Base-by-base conservation (phyloP, 2,888 invertebrate genomes). In the Parthenolecanium corni region DNA sequence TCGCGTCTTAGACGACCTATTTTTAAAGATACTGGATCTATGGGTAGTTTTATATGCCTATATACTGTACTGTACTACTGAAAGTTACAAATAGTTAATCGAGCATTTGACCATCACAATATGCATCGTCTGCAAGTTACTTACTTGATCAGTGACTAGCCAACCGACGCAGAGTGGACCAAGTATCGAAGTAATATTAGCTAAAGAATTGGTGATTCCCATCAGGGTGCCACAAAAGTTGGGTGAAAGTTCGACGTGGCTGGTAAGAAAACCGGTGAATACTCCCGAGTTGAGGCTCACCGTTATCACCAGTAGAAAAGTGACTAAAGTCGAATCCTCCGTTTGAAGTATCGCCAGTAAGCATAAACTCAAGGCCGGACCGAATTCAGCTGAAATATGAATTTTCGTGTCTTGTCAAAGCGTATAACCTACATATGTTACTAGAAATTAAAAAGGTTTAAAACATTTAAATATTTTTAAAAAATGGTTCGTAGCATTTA, bases 221-320 rank as follows among this genome's bases (percentile, higher is more conserved):
- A 90, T 89, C 67, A 90, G 74, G 0, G 85, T 82, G 25, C 89
- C 89, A 2, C 89, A 86, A 72, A 84, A 87, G 72, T 86, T 87
- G 0, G 89, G 89, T 5, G 89, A 84, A 57, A 91, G 75, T 75
- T 91, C 90, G 66, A 91, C 85, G 70, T 89, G 89, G 67, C 88
- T 89, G 16, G 82, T 79, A 9, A 69, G 66, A 53, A 67, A 70
- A 2, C 89, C 89, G 49, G 84, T 81, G 68, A 83, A 87, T 57
- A 83, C 81, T 1, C 83, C 83, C 0, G 86, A 82, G 69, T 89
- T 88, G 2, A 85, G 77, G 0, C 86, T 84, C 0, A 89, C 85
- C 0, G 89, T 84, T 23, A 85, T 69, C 0, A 85, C 80, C 0
- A 89, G 75, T 49, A 89, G 74, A 0, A 75, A 73, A 2, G 87